Conservation (phyloP, 2,113 vertebrate genomes). For the Tragelaphus scriptus region DNA sequence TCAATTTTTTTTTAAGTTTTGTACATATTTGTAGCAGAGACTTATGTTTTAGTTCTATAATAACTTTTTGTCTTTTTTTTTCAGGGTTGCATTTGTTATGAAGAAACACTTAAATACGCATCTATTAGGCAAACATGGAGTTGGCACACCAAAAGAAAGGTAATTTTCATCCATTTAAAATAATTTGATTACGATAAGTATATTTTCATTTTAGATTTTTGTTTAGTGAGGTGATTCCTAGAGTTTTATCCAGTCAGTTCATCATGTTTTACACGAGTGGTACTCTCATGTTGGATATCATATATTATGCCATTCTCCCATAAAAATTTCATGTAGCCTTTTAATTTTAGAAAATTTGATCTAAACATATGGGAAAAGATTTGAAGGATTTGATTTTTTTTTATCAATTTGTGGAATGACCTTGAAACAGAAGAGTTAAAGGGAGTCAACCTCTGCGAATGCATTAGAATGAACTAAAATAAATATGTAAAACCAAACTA, state of each 20-base stretch:
- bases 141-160: slow-evolving; percentile 98
- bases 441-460: background rate
- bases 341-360: background rate
- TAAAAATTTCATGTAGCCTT: background rate
- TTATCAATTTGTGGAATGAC: background rate
- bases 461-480: background rate
- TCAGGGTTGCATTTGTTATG: slow-evolving; percentile 98
- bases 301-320: background rate
- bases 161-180: slow-evolving; percentile 70
- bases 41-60: background rate
- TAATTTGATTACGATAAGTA: background rate
- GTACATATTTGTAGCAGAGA: background rate
- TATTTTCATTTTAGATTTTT: background rate
- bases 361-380: background rate
- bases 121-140: slow-evolving; percentile 95
- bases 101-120: slow-evolving; percentile 99
- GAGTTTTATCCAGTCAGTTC: background rate
- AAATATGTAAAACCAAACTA: background rate
- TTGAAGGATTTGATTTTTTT: background rate
- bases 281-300: background rate
- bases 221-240: background rate
- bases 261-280: background rate
- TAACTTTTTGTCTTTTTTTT: slow-evolving; percentile 67
- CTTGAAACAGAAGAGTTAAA: background rate
- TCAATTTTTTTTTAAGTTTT: background rate